Evolutionary conservation across 2,888 invertebrate genomes (phyloP).

Genomic region (Nowickia ferox): DNA sequence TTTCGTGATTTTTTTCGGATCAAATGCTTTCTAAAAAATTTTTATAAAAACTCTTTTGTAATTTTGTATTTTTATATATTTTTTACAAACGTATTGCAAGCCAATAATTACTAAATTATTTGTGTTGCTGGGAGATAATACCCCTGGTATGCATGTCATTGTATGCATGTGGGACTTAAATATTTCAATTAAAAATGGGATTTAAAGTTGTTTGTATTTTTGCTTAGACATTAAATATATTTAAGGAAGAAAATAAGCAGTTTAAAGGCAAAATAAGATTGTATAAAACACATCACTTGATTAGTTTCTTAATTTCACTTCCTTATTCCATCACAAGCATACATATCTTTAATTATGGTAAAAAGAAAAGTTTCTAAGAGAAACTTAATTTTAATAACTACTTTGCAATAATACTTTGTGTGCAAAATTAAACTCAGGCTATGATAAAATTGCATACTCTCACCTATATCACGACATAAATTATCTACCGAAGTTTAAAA

Average conservation of each 20-base stretch:
- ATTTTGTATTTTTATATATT: neutral
- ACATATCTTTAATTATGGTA: no score
- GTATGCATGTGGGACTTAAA: constrained; percentile 15
- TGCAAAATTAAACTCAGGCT: no score
- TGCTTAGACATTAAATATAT: neutral
- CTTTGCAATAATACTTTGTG: no score
- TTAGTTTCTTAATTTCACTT: neutral
- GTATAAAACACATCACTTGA: neutral
- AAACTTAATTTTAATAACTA: no score
- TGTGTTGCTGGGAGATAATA: constrained; percentile 9
- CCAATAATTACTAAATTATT: neutral
- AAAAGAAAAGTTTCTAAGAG: no score
- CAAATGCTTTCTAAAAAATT: no score
- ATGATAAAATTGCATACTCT: no score
- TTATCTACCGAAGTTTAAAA: no score
- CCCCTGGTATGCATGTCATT: neutral
- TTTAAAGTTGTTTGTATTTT: constrained; percentile 31
- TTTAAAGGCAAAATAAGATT: neutral
- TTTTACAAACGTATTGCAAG: neutral
- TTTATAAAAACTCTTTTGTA: no score
- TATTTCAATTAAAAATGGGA: constrained; percentile 31
- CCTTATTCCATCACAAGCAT: no score
- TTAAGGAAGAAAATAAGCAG: neutral
- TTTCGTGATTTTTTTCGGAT: no score
- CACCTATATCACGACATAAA: no score